Evolutionary conservation across 2,888 invertebrate species (phyloP), one percentile per base, ranked within the genome.

Genomic region (Blomia tropicalis): DNA sequence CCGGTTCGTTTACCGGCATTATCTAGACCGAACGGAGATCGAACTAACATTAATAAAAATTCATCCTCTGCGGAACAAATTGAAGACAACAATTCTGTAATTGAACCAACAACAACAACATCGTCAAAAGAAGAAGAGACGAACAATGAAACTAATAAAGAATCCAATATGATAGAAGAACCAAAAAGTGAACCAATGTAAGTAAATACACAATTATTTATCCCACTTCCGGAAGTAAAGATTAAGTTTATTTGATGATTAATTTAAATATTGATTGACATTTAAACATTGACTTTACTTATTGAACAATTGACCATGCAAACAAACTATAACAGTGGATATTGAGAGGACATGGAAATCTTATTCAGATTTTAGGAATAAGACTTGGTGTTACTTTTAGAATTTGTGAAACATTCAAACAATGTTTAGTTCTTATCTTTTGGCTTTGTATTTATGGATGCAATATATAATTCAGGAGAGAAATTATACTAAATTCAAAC

Each of bases 241-340:
- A 41, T 41, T 14, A n/a, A 17, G 41, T 41, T 14, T n/a, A 47
- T 19, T 7, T 7, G 27, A 47, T 47, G 51, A 47, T 47, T 47
- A 47, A 47, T 47, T 47, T 47, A 47, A 47, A 47, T 47, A 47
- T 47, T 47, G 51, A 47, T 47, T 47, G 51, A 47, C n/a, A n/a
- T n/a, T 41, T 41, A n/a, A 41, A n/a, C n/a, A 41, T 41, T 41
- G 41, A 17, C n/a, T 41, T 41, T 41, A 41, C 41, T 41, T 41
- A 17, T 41, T 41, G 41, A 41, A n/a, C n/a, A n/a, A n/a, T n/a
- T n/a, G n/a, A n/a, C n/a, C n/a, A n/a, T n/a, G n/a, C n/a, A n/a
- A n/a, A n/a, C n/a, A n/a, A n/a, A n/a, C n/a, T n/a, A n/a, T n/a
- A n/a, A n/a, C n/a, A n/a, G n/a, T n/a, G n/a, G n/a, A n/a, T n/a